phyloP scores from a whole-genome alignment of 2,888 invertebrate species.

The Stegophylla sp. region DNA sequence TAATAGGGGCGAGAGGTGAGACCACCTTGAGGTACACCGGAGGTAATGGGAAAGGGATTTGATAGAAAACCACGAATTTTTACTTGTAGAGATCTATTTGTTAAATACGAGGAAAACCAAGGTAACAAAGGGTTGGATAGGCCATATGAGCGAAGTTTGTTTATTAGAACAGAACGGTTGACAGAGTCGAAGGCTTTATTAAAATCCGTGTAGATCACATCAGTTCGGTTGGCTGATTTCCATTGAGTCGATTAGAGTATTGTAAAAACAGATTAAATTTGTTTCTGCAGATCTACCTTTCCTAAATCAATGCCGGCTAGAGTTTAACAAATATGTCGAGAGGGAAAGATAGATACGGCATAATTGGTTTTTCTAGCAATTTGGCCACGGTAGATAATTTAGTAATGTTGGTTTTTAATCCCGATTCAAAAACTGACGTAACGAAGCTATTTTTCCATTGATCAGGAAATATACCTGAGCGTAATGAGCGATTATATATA shows the following conservation, averaged over 20 bases:
- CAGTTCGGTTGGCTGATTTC: background rate
- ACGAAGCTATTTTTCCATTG: constrained; percentile 30
- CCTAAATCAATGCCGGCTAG: background rate
- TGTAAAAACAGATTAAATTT: background rate
- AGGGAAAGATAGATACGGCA: too few relatives aligned
- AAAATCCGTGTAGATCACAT: constrained; percentile 20
- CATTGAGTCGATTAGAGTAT: background rate
- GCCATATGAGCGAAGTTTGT: background rate
- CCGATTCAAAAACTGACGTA: constrained; percentile 9
- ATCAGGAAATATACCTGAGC: background rate
- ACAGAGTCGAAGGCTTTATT: constrained; percentile 10
- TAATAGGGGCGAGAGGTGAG: background rate
- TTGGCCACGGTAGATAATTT: background rate
- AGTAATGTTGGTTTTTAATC: constrained; percentile 19
- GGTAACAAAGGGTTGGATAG: background rate
- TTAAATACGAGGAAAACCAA: background rate
- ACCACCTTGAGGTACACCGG: background rate
- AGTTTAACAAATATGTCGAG: too few relatives aligned
- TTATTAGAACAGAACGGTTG: background rate
- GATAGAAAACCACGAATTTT: constrained; percentile 2
- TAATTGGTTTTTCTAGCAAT: too few relatives aligned
- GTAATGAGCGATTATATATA: constrained; percentile 6
- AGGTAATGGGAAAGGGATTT: background rate
- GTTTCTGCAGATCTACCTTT: background rate
- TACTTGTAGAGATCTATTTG: background rate